phyloP scores from a whole-genome alignment of 1,140 invertebrate genomes.

The Vanessa tameamea region DNA sequence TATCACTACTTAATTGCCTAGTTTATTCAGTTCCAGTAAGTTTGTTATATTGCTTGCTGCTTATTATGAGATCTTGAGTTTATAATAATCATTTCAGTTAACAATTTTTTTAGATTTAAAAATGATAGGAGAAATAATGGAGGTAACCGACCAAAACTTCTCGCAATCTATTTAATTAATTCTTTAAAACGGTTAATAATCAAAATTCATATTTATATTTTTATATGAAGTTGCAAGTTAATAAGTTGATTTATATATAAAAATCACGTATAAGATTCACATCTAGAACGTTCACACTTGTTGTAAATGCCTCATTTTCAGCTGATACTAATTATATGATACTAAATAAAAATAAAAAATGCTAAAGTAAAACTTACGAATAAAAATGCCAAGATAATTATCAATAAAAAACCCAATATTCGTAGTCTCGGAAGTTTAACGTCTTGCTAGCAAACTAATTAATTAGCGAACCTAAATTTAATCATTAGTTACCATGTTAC shows the following conservation, averaged over 20 bases:
- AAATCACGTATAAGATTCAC: not conserved
- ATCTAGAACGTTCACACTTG: too few relatives aligned
- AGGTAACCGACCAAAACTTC: slow-evolving; percentile 15
- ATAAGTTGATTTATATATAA: not conserved
- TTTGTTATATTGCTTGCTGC: too few relatives aligned
- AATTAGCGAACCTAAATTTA: not conserved
- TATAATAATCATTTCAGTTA: not conserved
- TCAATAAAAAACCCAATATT: not conserved
- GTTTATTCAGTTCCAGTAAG: too few relatives aligned
- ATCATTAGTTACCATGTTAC: slow-evolving; percentile 9
- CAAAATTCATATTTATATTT: slow-evolving; percentile 4
- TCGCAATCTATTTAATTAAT: slow-evolving; percentile 21
- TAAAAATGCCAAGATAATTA: not conserved
- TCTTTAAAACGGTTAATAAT: slow-evolving; percentile 9
- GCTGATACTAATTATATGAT: too few relatives aligned
- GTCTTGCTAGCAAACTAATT: not conserved
- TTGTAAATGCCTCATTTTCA: too few relatives aligned
- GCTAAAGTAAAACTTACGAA: not conserved
- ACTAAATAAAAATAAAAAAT: too few relatives aligned
- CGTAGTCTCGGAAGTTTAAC: not conserved
- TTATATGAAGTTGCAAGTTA: not conserved
- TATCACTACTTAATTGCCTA: slow-evolving; percentile 6
- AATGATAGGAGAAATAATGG: slow-evolving; percentile 9
- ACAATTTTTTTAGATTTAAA: slow-evolving; percentile 10
- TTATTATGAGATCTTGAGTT: too few relatives aligned